These are phyloP conservation scores for Pterostichus niger DNA, from an alignment of 2,888 invertebrate genomes.

Conservation along the genomic window DNA sequence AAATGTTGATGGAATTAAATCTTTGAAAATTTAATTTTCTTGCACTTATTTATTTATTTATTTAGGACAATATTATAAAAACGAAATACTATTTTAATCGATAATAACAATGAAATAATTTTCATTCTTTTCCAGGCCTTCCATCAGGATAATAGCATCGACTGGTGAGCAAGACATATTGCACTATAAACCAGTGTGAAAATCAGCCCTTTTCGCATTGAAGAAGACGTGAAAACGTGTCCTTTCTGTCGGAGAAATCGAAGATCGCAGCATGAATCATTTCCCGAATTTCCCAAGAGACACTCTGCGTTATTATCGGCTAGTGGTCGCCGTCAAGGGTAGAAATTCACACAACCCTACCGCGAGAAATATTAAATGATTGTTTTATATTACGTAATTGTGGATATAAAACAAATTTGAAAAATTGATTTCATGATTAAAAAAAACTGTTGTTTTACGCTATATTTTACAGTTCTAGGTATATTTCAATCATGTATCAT, in stretches of 20 bases:
- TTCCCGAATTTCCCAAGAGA: slow-evolving; percentile 58
- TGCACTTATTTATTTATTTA: too few relatives aligned
- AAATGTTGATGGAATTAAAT: too few relatives aligned
- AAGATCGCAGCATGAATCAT: slow-evolving; percentile 57
- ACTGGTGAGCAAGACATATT: slow-evolving; percentile 23
- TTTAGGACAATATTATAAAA: too few relatives aligned
- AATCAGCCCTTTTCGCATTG: slow-evolving; percentile 19
- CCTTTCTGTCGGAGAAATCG: slow-evolving; percentile 37
- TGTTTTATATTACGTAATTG: background rate
- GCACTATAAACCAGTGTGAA: slow-evolving; percentile 41
- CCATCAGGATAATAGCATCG: background rate
- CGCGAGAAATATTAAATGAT: slow-evolving; percentile 32
- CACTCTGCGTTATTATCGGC: slow-evolving; percentile 39
- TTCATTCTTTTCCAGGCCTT: background rate
- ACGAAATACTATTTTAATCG: too few relatives aligned
- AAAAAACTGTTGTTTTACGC: too few relatives aligned
- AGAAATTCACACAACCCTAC: background rate
- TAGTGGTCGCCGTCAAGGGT: slow-evolving; percentile 4
- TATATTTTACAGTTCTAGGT: too few relatives aligned
- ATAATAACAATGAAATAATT: background rate
- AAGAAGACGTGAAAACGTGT: slow-evolving; percentile 42
- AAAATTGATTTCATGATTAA: too few relatives aligned
- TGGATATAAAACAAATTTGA: too few relatives aligned
- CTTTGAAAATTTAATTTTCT: too few relatives aligned
- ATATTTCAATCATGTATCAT: too few relatives aligned